Base-by-base conservation (phyloP, 2,888 invertebrate genomes). In the Ypsolopha scabrella region DNA sequence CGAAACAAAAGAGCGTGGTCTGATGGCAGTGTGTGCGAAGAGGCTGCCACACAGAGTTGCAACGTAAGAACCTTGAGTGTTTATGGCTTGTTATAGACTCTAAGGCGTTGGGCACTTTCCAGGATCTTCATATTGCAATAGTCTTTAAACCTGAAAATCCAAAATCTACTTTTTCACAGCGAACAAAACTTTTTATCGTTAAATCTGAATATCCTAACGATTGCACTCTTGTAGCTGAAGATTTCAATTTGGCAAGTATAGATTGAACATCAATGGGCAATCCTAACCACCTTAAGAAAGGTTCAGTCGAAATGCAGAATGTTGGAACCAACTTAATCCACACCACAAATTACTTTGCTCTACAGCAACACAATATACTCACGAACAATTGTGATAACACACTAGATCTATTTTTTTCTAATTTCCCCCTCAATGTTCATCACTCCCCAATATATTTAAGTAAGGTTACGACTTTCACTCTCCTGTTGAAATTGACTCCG, bases 111-210 rank as follows among this genome's bases (percentile, higher is more conserved):
- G 11, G 48, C n/a, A 6, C 48, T 6, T n/a, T 13, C 3, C 13
- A 7, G 6, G 33, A 50, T 11, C 34, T 50, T 4, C 50, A 50
- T 41, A 13, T 50, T 4, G 50, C 41, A 3, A 2, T 50, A 2
- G 50, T 50, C 4, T 50, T 41, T 24, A 50, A 41, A 10, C 50
- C 50, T 8, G n/a, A n/a, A n/a, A n/a, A n/a, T n/a, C 50, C 50
- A n/a, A 35, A 50, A 9, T 7, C n/a, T 13, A 8, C 10, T 10
- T 41, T 50, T 11, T 34, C 41, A 4, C 4, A 6, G 6, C 50
- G 50, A 7, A 4, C 24, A 35, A 3, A 41, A 24, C 2, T 14
- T 34, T 50, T 50, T 41, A 6, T 51, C 34, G 37, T 51, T 6
- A 35, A 8, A 1, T 8, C 7, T 6, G 24, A 24, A n/a, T 1